phyloP scores from a whole-genome alignment of 2,888 invertebrate species.

The Diogma glabrata region DNA sequence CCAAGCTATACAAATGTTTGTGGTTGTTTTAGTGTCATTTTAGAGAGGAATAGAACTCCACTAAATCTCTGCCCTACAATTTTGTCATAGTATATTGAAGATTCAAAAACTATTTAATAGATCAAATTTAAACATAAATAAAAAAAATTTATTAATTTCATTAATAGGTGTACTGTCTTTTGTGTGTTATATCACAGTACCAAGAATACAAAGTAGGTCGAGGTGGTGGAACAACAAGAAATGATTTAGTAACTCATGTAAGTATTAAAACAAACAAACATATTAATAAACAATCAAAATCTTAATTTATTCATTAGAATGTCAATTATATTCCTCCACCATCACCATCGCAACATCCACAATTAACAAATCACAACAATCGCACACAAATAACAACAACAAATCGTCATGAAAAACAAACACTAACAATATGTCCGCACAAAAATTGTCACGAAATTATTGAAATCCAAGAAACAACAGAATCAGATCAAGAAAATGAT shows the following conservation, averaged over 20 bases:
- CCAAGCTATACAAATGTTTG: too few relatives aligned
- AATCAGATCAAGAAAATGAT: background rate
- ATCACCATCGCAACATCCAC: constrained; percentile 1
- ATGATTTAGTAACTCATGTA: constrained; percentile 11
- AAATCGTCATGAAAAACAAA: background rate
- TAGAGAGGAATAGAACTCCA: too few relatives aligned
- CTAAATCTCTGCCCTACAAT: too few relatives aligned
- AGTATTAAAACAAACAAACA: constrained; percentile 15
- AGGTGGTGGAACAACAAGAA: constrained; percentile 42
- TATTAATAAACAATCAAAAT: background rate
- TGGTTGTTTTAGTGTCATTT: too few relatives aligned
- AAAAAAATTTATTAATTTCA: background rate
- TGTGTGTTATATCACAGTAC: constrained; percentile 78
- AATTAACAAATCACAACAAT: too few relatives aligned
- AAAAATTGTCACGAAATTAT: background rate
- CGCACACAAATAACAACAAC: constrained; percentile 4
- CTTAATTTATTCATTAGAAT: background rate
- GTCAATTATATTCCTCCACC: constrained; percentile 6
- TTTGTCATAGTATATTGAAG: too few relatives aligned
- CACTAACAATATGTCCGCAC: background rate
- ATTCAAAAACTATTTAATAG: too few relatives aligned
- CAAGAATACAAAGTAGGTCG: constrained; percentile 66
- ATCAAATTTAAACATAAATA: too few relatives aligned
- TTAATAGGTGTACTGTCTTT: constrained; percentile 70
- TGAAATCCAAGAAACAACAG: background rate